A percentile compares a stretch with the other conserved stretches of the same genome.
phyloP scores from a whole-genome alignment of 2,113 vertebrate species.

The Microtus richardsoni region DNA sequence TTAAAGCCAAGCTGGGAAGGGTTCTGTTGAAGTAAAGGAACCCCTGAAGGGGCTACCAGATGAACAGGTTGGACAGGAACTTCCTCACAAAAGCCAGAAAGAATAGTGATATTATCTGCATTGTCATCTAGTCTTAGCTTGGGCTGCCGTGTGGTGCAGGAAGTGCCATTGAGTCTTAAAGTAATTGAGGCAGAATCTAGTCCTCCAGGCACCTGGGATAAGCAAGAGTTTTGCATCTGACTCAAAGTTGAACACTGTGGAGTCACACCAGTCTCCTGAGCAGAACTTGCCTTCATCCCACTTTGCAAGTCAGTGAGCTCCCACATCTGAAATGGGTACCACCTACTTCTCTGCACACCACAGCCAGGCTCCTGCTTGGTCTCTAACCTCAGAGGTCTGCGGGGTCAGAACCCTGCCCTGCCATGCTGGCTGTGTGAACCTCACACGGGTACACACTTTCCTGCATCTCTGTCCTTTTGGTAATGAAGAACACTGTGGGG shows the following conservation, averaged over 20 bases:
- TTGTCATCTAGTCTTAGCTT: neutral
- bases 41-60: neutral
- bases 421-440: neutral
- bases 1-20: neutral
- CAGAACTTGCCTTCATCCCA: neutral
- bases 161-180: neutral
- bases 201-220: neutral
- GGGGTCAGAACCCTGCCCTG: neutral
- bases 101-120: neutral
- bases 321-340: neutral
- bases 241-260: neutral
- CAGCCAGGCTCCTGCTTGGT: neutral
- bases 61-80: neutral
- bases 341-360: neutral
- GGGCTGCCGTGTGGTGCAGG: accelerated
- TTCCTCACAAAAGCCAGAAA: neutral
- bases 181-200: neutral
- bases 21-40: neutral
- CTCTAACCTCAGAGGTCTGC: neutral
- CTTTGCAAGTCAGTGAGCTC: neutral
- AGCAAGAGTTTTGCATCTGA: neutral
- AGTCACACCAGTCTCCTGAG: neutral
- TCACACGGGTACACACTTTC: neutral
- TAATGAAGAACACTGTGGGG: neutral
- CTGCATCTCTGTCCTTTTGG: neutral